Base-by-base conservation (phyloP, 2,888 invertebrate species). In the Graphium colonna region DNA sequence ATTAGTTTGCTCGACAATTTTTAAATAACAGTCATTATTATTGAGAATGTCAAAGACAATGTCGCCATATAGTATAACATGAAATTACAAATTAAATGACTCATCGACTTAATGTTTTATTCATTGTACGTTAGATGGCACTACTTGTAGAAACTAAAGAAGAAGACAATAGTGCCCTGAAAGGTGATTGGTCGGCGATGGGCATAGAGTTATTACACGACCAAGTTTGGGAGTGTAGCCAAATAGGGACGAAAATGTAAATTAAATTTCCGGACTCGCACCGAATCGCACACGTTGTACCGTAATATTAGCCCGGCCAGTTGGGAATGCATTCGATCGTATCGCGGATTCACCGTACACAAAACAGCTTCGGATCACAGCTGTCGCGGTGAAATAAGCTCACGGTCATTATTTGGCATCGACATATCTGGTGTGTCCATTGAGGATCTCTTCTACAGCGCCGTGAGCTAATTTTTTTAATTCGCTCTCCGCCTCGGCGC, bases 221-320 rank as follows among this genome's bases (percentile, higher is more conserved):
- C 82, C 70, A 75, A 77, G 59, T 75, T 67, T 62, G 64, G 74
- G 64, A 68, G 81, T 67, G 58, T 56, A 56, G 55, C 66, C 64
- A 65, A 71, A 70, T 73, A 79, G 73, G 77, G 71, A 75, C 70
- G 69, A 76, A 75, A 76, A 70, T 73, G 58, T 63, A 58, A 62
- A 67, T 63, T 65, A 61, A 63, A 72, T 76, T 79, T 66, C 66
- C 65, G 62, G 62, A 58, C 61, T 52, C 55, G 53, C 55, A 56
- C 70, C 71, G 70, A 76, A 73, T 68, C 62, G 68, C 65, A 60
- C 63, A 63, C 61, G 59, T 58, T 54, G 54, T 62, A 50, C 52
- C 56, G 59, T 57, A 60, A 55, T 60, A 38, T 57, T 58, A 59
- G 59, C 56, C 60, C 54, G 38, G 28, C 33, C 26, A 40, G 57